These are phyloP conservation scores for Ptychochromis oligacanthus DNA, from an alignment of 2,113 vertebrate species.

Conservation along the genomic window DNA sequence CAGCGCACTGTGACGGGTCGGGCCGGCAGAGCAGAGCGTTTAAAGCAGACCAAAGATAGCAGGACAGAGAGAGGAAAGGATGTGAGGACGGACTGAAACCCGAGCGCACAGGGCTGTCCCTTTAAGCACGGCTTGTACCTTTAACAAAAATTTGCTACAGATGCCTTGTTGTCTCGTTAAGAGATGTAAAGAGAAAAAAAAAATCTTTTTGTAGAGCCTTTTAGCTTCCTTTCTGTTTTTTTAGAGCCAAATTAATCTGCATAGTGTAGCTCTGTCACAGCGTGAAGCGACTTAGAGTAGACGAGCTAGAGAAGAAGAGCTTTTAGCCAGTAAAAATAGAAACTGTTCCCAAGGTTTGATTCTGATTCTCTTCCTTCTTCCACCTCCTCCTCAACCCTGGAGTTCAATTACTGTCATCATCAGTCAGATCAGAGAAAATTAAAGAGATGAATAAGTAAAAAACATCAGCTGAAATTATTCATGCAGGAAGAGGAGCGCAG, in stretches of 20 bases:
- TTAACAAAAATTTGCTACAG: conserved; percentile 71
- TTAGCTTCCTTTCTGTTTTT: conserved; percentile 23
- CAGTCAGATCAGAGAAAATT: conserved; percentile 21
- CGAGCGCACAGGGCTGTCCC: conserved; percentile 35
- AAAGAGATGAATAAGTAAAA: conserved; percentile 17
- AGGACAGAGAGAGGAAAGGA: neutral
- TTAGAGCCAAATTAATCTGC: conserved; percentile 15
- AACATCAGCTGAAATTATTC: neutral
- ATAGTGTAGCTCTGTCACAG: conserved; percentile 33
- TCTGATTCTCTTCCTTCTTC: no score
- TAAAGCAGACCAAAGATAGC: conserved; percentile 44
- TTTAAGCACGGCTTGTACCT: conserved; percentile 78
- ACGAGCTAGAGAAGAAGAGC: neutral
- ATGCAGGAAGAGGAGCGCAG: neutral
- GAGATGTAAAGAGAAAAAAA: conserved; percentile 24
- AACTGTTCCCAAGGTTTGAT: conserved; percentile 13
- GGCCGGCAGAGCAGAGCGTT: neutral
- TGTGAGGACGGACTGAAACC: neutral
- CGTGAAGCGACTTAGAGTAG: conserved; percentile 34
- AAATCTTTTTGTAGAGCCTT: conserved; percentile 34
- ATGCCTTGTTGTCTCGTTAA: conserved; percentile 63
- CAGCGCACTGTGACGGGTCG: conserved; percentile 50
- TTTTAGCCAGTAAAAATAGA: conserved; percentile 61
- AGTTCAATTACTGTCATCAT: conserved; percentile 27
- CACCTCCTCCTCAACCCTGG: neutral